Evolutionary conservation across 2,113 vertebrate genomes (phyloP).

Genomic region (Ceyx margarethae): DNA sequence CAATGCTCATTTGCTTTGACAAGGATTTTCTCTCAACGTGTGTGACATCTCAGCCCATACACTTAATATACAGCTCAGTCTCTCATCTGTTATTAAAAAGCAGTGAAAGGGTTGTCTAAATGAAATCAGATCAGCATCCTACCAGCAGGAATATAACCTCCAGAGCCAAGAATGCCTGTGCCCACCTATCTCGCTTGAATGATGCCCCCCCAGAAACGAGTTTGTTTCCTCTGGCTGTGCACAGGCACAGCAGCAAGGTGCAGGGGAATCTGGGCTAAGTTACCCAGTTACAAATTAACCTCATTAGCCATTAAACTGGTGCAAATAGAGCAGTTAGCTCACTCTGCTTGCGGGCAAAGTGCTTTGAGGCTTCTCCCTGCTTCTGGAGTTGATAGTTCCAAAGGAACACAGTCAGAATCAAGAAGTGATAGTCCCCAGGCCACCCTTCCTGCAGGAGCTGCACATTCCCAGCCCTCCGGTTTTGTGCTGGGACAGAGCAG

Average conservation of each 20-base stretch:
- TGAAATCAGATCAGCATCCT: conserved; percentile 1
- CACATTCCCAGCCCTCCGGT: neutral
- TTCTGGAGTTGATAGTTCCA: neutral
- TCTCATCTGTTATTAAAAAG: conserved; percentile 19
- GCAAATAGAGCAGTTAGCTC: neutral
- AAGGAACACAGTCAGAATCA: neutral
- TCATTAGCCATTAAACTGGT: neutral
- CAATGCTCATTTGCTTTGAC: conserved; percentile 47
- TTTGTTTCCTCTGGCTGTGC: neutral
- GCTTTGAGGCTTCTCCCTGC: neutral
- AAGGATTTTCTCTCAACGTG: neutral
- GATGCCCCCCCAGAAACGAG: neutral
- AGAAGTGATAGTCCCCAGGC: neutral
- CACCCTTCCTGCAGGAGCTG: neutral
- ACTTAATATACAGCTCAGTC: neutral
- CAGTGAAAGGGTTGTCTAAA: conserved; percentile 5
- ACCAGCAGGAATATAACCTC: neutral
- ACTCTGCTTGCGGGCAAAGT: neutral
- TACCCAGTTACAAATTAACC: neutral
- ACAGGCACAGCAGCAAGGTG: neutral
- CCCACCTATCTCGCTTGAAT: neutral
- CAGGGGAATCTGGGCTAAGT: neutral
- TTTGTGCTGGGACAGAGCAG: neutral
- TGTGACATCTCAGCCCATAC: neutral
- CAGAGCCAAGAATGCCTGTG: neutral